Percentiles rank a stretch among this genome's conserved stretches.
Evolutionary conservation across 2,888 invertebrate genomes (phyloP).

Genomic region (Eurytoma californica): DNA sequence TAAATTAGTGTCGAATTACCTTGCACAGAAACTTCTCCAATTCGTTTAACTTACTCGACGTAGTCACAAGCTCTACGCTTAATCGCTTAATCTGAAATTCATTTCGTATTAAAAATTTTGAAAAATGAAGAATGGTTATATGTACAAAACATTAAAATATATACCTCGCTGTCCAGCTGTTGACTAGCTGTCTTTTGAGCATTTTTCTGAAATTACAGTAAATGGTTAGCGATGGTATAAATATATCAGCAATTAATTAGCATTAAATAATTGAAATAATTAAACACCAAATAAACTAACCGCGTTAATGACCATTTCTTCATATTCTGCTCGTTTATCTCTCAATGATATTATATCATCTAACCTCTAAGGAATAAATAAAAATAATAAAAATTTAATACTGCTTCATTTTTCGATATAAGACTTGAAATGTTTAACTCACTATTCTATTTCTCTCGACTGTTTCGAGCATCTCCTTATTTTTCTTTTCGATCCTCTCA

Average conservation of each 20-base stretch:
- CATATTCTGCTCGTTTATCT: slow-evolving; percentile 68
- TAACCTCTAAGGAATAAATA: slow-evolving; percentile 66
- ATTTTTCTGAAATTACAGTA: slow-evolving; percentile 62
- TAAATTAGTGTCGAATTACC: slow-evolving; percentile 60
- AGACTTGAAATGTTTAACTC: neutral
- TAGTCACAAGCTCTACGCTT: slow-evolving; percentile 61
- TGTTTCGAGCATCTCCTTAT: slow-evolving; percentile 63
- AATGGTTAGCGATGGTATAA: slow-evolving; percentile 3
- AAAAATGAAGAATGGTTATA: neutral
- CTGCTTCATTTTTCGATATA: neutral
- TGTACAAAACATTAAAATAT: neutral
- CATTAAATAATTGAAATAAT: neutral
- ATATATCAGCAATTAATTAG: slow-evolving; percentile 13
- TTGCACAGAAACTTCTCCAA: slow-evolving; percentile 66
- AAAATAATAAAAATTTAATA: slow-evolving; percentile 29
- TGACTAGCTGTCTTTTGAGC: slow-evolving; percentile 64
- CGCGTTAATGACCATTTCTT: slow-evolving; percentile 67
- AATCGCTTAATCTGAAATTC: slow-evolving; percentile 64
- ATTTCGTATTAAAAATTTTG: slow-evolving; percentile 19
- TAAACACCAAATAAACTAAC: slow-evolving; percentile 62
- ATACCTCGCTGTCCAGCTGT: slow-evolving; percentile 67
- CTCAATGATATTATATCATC: slow-evolving; percentile 65
- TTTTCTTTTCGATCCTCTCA: slow-evolving; percentile 65
- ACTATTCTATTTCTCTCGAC: slow-evolving; percentile 67
- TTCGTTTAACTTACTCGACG: slow-evolving; percentile 64